Evolutionary conservation across 2,888 invertebrate genomes (phyloP).

Genomic region (Agrochola circellaris): DNA sequence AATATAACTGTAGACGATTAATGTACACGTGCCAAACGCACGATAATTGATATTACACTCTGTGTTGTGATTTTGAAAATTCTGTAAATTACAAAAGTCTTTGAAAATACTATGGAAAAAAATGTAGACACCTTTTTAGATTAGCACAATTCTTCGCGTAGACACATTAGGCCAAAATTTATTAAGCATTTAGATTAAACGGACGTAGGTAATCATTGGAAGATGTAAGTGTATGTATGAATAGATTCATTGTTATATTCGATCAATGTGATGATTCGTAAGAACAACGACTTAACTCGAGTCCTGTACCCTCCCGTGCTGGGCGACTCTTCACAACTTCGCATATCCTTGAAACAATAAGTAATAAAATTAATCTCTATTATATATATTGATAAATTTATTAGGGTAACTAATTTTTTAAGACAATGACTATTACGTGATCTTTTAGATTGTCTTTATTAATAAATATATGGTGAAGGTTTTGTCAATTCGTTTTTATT

Average conservation of each 20-base stretch:
- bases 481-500: slow-evolving; percentile 88
- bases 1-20: slow-evolving; percentile 84
- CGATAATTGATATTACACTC: slow-evolving; percentile 91
- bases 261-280: slow-evolving; percentile 89
- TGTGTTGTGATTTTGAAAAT: slow-evolving; percentile 91
- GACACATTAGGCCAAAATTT: slow-evolving; percentile 87
- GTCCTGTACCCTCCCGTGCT: slow-evolving; percentile 76
- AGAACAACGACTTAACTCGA: slow-evolving; percentile 88
- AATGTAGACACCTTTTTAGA: slow-evolving; percentile 89
- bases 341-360: slow-evolving; percentile 91
- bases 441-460: slow-evolving; percentile 91
- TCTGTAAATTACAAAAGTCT: slow-evolving; percentile 90
- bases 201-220: slow-evolving; percentile 85
- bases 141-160: slow-evolving; percentile 91
- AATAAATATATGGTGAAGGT: slow-evolving; percentile 91
- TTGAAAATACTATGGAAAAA: slow-evolving; percentile 83
- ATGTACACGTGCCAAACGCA: slow-evolving; percentile 85
- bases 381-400: slow-evolving; percentile 90
- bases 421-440: slow-evolving; percentile 91
- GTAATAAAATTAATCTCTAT: slow-evolving; percentile 88
- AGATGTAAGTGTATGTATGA: slow-evolving; percentile 84
- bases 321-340: slow-evolving; percentile 88
- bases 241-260: slow-evolving; percentile 88
- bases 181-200: slow-evolving; percentile 88
- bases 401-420: slow-evolving; percentile 91